phyloP scores from a whole-genome alignment of 1,140 invertebrate genomes.

The Elymnias hypermnestra region DNA sequence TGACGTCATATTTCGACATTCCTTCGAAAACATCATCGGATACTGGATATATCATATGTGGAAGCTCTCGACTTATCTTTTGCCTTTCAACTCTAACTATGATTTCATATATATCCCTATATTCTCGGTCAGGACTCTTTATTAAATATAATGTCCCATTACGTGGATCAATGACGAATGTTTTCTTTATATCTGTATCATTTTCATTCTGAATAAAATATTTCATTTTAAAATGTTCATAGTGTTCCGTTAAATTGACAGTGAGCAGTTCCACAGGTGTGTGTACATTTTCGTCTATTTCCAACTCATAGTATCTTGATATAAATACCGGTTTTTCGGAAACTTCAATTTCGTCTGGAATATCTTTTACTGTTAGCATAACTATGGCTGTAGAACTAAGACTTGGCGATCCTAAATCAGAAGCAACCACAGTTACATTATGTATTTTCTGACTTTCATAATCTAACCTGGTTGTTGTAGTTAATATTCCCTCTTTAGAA shows the following conservation, averaged over 20 bases:
- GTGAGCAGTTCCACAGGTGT: constrained; percentile 83
- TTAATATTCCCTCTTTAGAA: constrained; percentile 87
- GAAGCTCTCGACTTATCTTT: constrained; percentile 80
- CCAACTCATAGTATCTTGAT: constrained; percentile 86
- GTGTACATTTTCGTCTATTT: constrained; percentile 84
- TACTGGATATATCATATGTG: constrained; percentile 84
- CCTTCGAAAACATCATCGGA: constrained; percentile 81
- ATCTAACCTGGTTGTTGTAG: constrained; percentile 84
- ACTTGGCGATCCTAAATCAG: constrained; percentile 88
- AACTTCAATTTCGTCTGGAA: constrained; percentile 76
- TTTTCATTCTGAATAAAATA: constrained; percentile 79
- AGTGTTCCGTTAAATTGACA: constrained; percentile 80
- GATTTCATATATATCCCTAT: constrained; percentile 80
- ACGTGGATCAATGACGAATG: constrained; percentile 82
- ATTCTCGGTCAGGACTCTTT: constrained; percentile 82
- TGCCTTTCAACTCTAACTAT: constrained; percentile 82
- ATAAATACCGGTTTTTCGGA: constrained; percentile 80
- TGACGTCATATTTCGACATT: constrained; percentile 78
- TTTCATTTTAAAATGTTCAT: constrained; percentile 76
- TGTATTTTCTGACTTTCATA: constrained; percentile 81
- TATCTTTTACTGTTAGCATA: constrained; percentile 80
- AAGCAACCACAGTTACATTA: constrained; percentile 88
- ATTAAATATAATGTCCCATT: constrained; percentile 85
- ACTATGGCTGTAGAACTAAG: constrained; percentile 86
- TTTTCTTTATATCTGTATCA: constrained; percentile 71